phyloP scores from a whole-genome alignment of 2,113 vertebrate species.

The Lophotis ruficrista region DNA sequence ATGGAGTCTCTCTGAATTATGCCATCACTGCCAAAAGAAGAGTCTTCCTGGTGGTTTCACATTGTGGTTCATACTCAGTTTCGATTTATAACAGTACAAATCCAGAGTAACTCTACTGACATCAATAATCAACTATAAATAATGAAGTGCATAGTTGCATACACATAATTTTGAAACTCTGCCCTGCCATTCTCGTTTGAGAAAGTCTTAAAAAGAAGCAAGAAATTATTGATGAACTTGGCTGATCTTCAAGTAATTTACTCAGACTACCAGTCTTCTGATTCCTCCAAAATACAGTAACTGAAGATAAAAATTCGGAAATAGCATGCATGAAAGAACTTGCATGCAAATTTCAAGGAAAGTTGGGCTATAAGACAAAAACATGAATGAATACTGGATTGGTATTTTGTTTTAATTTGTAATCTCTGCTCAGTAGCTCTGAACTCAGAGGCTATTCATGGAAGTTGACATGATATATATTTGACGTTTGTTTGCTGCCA shows the following conservation, averaged over 20 bases:
- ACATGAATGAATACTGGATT: background rate
- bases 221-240: background rate
- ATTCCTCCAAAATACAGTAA: background rate
- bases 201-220: background rate
- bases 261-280: background rate
- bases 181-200: background rate
- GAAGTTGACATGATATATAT: background rate
- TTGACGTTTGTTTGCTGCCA: background rate
- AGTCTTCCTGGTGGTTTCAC: background rate
- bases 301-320: background rate
- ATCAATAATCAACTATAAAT: background rate
- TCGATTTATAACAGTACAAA: background rate
- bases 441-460: background rate
- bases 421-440: background rate
- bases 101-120: background rate
- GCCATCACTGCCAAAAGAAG: background rate
- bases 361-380: background rate
- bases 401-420: background rate
- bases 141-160: background rate
- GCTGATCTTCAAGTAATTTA: background rate
- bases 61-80: background rate
- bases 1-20: background rate
- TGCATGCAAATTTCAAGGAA: background rate
- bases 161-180: background rate
- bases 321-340: background rate